A percentile compares a stretch with the other conserved stretches of the same genome.
phyloP scores from a whole-genome alignment of 2,113 vertebrate species.

The Corythoichthys haematopterus region DNA sequence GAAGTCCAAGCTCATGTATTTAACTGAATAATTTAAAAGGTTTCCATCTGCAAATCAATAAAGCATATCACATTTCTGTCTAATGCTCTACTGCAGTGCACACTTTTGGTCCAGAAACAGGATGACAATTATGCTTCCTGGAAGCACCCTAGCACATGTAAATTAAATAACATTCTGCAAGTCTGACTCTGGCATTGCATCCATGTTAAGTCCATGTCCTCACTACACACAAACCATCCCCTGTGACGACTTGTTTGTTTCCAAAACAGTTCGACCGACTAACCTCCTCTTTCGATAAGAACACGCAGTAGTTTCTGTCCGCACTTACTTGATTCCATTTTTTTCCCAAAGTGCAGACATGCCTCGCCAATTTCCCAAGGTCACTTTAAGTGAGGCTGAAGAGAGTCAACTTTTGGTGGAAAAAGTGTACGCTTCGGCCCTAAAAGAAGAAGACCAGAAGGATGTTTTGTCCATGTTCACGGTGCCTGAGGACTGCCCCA shows the following conservation, averaged over 20 bases:
- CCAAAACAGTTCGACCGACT: conserved; percentile 30
- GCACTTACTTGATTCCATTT: conserved; percentile 7
- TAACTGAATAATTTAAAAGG: conserved; percentile 40
- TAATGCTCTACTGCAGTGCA: conserved; percentile 17
- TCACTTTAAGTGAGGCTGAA: conserved; percentile 82
- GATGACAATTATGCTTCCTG: conserved; percentile 35
- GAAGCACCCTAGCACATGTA: conserved; percentile 31
- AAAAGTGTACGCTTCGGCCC: conserved; percentile 86
- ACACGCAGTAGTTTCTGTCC: background rate
- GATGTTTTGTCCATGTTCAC: conserved; percentile 86
- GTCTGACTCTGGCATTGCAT: conserved; percentile 4
- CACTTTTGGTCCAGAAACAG: conserved; percentile 32
- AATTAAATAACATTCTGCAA: conserved; percentile 23
- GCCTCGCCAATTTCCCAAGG: conserved; percentile 87
- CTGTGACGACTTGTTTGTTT: conserved; percentile 29
- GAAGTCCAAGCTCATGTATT: background rate
- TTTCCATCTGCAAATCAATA: conserved; percentile 31
- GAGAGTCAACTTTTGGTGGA: conserved; percentile 83
- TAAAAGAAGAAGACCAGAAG: conserved; percentile 87
- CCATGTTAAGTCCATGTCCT: background rate
- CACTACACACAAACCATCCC: background rate
- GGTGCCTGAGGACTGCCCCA: conserved; percentile 90
- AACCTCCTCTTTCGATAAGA: background rate
- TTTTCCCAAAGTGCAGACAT: conserved; percentile 63
- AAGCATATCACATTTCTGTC: conserved; percentile 16